phyloP scores from a whole-genome alignment of 2,113 vertebrate genomes.

The Leptocoma aspasia region DNA sequence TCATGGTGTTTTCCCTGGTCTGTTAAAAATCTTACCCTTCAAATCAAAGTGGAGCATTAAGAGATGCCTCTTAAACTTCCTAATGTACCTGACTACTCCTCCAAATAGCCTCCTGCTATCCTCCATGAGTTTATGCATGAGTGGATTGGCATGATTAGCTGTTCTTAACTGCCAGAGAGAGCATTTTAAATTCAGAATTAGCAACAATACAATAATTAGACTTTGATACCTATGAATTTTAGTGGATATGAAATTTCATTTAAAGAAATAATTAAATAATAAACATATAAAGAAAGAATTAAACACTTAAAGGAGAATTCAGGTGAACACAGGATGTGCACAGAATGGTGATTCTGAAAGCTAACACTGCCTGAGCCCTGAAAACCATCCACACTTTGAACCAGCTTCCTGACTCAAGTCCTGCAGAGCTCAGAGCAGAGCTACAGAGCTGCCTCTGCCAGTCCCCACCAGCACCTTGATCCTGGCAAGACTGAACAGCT shows the following conservation, averaged over 20 bases:
- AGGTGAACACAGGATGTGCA: not conserved
- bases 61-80: not conserved
- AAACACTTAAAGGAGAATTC: not conserved
- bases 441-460: not conserved
- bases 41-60: not conserved
- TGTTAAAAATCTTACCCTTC: not conserved
- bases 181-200: not conserved
- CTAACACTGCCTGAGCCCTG: not conserved
- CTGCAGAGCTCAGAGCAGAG: not conserved
- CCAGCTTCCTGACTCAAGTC: not conserved
- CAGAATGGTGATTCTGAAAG: not conserved
- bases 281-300: not conserved
- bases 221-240: not conserved
- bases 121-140: not conserved
- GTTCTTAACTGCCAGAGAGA: not conserved
- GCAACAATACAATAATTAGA: not conserved
- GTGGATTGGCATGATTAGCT: not conserved
- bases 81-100: not conserved
- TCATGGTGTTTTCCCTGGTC: not conserved
- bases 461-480: not conserved
- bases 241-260: not conserved
- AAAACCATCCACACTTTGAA: not conserved
- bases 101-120: not conserved
- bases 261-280: not conserved
- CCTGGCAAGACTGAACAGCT: not conserved